phyloP scores from a whole-genome alignment of 2,797 vertebrate genomes.

The Propithecus deckenii region DNA sequence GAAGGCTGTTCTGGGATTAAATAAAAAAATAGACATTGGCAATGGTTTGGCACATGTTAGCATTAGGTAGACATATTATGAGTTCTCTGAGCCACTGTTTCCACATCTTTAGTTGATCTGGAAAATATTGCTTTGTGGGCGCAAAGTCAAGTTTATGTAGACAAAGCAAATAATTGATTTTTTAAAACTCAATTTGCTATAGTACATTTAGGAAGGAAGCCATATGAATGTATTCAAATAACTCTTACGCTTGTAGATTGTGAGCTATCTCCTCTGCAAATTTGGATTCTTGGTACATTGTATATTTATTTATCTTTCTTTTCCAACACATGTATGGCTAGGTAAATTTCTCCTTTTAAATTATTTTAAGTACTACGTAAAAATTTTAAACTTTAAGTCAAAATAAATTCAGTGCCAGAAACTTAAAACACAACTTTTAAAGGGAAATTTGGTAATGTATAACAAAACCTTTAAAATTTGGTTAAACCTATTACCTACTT shows the following conservation, averaged over 20 bases:
- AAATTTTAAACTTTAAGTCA: constrained; percentile 53
- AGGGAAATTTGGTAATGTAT: constrained; percentile 20
- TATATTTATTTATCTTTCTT: constrained; percentile 20
- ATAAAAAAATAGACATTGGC: not conserved
- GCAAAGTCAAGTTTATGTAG: not conserved
- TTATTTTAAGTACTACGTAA: constrained; percentile 43
- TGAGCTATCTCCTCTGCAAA: constrained; percentile 18
- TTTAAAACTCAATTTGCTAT: not conserved
- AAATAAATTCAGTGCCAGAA: constrained; percentile 45
- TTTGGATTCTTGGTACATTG: not conserved
- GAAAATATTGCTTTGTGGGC: not conserved
- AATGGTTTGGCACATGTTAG: not conserved
- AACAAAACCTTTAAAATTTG: constrained; percentile 43
- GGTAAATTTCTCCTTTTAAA: constrained; percentile 50
- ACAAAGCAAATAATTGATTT: not conserved
- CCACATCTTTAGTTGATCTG: not conserved
- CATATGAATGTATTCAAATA: not conserved
- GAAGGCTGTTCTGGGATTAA: not conserved
- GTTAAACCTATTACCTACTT: constrained; percentile 10
- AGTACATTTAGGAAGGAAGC: not conserved
- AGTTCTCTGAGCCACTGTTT: not conserved
- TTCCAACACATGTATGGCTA: not conserved
- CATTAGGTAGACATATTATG: not conserved
- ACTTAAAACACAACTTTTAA: constrained; percentile 35
- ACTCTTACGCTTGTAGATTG: constrained; percentile 3